Evolutionary conservation across 2,113 vertebrate genomes (phyloP).

Genomic region (Andinoacara biseriatus): DNA sequence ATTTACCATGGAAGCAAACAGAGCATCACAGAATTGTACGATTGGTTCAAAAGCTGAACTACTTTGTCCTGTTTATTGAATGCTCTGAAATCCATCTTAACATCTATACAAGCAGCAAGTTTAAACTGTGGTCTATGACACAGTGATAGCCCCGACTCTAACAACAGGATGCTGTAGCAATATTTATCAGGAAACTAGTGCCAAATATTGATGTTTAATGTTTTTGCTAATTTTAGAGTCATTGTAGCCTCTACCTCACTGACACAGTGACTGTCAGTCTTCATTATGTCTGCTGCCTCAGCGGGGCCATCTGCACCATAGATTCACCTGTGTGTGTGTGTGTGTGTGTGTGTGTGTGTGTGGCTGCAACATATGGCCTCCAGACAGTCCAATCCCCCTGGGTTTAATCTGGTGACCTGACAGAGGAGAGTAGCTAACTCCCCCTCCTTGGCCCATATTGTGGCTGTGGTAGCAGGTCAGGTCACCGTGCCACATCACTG

Average conservation of each 20-base stretch:
- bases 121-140: neutral
- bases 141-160: neutral
- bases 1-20: neutral
- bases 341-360: neutral
- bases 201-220: neutral
- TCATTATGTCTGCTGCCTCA: constrained; percentile 4
- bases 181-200: neutral
- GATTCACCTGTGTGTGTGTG: neutral
- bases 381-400: constrained; percentile 59
- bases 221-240: neutral
- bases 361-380: constrained; percentile 53
- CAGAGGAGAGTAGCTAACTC: constrained; percentile 11
- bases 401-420: constrained; percentile 67
- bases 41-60: neutral
- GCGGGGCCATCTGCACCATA: constrained; percentile 6
- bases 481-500: neutral
- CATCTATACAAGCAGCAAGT: neutral
- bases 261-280: neutral
- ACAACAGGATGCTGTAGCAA: neutral
- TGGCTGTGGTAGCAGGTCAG: constrained; percentile 24
- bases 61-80: neutral
- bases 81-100: neutral
- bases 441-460: constrained; percentile 34
- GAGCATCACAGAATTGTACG: neutral
- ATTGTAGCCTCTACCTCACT: constrained; percentile 3